phyloP scores from a whole-genome alignment of 1,140 invertebrate species.

The Nasonia vitripennis region DNA sequence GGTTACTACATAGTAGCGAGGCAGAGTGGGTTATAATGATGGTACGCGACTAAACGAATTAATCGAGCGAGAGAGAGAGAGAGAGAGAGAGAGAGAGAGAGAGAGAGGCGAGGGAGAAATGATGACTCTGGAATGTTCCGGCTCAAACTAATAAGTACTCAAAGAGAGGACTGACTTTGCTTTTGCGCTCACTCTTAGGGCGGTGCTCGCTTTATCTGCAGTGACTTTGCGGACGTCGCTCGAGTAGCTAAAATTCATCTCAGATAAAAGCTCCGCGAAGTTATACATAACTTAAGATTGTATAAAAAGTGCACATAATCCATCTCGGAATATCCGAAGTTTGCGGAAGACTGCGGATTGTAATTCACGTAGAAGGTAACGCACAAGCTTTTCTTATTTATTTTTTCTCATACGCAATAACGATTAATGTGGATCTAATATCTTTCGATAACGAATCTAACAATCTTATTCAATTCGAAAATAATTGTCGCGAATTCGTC shows the following conservation, averaged over 20 bases:
- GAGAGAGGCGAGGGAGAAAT: neutral
- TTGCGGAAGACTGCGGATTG: no score
- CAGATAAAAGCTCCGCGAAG: neutral
- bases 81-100: neutral
- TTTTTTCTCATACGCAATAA: no score
- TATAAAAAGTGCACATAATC: neutral
- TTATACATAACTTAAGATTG: no score
- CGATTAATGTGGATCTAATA: no score
- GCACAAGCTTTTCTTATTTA: no score
- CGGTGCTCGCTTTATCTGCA: neutral
- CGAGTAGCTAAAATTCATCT: neutral
- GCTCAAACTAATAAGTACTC: slow-evolving; percentile 58
- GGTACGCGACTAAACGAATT: neutral
- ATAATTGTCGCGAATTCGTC: no score
- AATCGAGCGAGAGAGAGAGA: slow-evolving; percentile 7
- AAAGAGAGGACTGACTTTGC: neutral
- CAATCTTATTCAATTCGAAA: no score
- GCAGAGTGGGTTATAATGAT: neutral
- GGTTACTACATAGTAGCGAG: neutral
- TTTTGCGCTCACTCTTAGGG: neutral
- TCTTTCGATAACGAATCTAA: no score
- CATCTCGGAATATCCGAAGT: neutral
- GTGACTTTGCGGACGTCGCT: neutral
- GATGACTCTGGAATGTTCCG: slow-evolving; percentile 65
- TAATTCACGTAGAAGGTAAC: no score